Conservation (phyloP, 2,888 invertebrate species). For the Agrochola macilenta region DNA sequence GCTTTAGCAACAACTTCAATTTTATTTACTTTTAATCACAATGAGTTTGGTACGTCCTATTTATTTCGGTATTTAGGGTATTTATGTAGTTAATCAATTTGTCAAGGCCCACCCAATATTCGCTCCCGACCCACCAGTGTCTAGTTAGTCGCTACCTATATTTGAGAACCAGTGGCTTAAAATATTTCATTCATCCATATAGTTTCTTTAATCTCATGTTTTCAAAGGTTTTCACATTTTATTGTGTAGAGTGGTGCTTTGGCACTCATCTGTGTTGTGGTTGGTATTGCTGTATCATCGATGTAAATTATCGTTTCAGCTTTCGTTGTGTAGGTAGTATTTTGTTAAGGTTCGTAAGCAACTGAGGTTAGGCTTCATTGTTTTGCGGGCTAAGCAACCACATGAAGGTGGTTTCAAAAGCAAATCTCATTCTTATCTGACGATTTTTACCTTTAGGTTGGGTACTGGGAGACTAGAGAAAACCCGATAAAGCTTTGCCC, state of each 20-base stretch:
- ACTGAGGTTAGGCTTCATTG: constrained; percentile 17
- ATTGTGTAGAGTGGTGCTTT: neutral
- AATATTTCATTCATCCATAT: too few relatives aligned
- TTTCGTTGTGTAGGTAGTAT: constrained; percentile 36
- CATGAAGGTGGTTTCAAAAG: neutral
- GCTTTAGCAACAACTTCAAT: too few relatives aligned
- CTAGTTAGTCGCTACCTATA: too few relatives aligned
- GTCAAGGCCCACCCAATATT: too few relatives aligned
- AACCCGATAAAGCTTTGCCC: neutral
- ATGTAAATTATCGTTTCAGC: constrained; percentile 56
- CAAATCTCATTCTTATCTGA: neutral
- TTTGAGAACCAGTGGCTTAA: too few relatives aligned
- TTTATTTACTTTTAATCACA: too few relatives aligned
- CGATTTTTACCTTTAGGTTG: neutral
- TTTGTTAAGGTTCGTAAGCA: constrained; percentile 50
- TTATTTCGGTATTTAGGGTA: too few relatives aligned
- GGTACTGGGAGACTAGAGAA: neutral
- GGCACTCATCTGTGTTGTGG: neutral
- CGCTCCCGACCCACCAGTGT: too few relatives aligned
- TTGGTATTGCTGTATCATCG: constrained; percentile 60
- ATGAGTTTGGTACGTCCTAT: too few relatives aligned
- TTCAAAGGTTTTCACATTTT: neutral
- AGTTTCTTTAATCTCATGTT: neutral
- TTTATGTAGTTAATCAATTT: too few relatives aligned
- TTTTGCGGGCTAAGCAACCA: constrained; percentile 8